These are phyloP conservation scores for Cyrtorhinus lividipennis DNA, from an alignment of 1,140 invertebrate genomes.

Conservation along the genomic window DNA sequence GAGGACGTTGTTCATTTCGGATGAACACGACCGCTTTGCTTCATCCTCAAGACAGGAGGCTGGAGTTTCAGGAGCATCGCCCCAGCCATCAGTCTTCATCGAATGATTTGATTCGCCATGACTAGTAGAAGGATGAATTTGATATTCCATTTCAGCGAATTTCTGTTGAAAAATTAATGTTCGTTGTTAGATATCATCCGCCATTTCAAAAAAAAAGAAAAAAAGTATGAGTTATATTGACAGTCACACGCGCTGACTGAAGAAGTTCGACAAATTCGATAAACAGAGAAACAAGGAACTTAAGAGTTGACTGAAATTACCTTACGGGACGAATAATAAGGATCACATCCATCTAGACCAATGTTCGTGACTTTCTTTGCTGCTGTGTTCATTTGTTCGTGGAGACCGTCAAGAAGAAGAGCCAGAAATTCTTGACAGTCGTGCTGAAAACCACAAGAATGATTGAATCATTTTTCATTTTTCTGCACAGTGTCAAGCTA, in stretches of 20 bases:
- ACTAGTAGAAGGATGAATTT: background rate
- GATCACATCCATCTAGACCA: background rate
- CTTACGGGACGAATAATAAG: background rate
- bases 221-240: no score
- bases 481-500: no score
- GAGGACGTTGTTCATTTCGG: background rate
- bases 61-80: background rate
- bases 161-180: no score
- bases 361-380: conserved; percentile 23
- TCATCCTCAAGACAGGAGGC: background rate
- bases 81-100: conserved; percentile 23
- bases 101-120: conserved; percentile 26
- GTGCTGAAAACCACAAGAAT: conserved; percentile 35
- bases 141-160: background rate
- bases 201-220: no score
- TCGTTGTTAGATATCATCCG: no score
- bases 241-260: no score
- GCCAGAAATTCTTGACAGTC: conserved; percentile 62
- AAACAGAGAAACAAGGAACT: no score
- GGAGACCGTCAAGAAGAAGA: conserved; percentile 46
- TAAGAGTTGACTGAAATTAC: no score
- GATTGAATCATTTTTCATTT: no score
- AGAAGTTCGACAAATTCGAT: no score
- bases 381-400: conserved; percentile 47
- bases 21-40: background rate